Evolutionary conservation across 2,888 invertebrate genomes (phyloP), one percentile per base, ranked within the genome.

Genomic region (Leptopterna dolabrata): DNA sequence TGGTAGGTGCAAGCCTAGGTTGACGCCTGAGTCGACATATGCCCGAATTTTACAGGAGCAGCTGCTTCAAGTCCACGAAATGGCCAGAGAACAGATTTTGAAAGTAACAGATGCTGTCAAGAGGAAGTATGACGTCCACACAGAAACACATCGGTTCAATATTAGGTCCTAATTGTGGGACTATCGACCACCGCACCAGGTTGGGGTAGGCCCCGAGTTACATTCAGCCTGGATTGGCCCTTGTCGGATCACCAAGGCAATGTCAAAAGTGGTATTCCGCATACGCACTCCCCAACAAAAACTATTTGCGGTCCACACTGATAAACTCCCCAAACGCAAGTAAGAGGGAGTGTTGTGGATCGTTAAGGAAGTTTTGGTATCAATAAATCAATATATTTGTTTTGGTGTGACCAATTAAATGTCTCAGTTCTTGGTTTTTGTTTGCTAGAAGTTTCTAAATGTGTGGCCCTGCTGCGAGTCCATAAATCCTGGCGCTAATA

Each of bases 291-390:
- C 80, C 19, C 3, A 24, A n/a, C 3, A n/a, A 47, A 19, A 29
- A 24, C 6, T n/a, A 14, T 6, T 43, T n/a, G 47, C 19, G 1
- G 80, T 80, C 9, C 80, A 80, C 19, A 47, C 47, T 16, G 80
- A 80, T 13, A 47, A 47, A 13, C 55, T 47, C 9, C 1, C 19
- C 19, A 3, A 1, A 41, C 93, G 93, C 90, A 85, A 90, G 30
- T 1, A 89, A 88, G 89, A 88, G 87, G 87, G 84, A 76, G 71
- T 88, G 63, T 88, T 88, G 55, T 29, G 24, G 24, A 73, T 29
- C 0, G 55, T 82, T 24, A 81, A 47, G 24, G n/a, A 81, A 51
- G 87, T n/a, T n/a, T n/a, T n/a, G n/a, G n/a, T n/a, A n/a, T n/a
- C n/a, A n/a, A n/a, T n/a, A n/a, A n/a, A n/a, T n/a, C n/a, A n/a